Percentiles rank a stretch among this genome's conserved stretches.
Conservation (phyloP, 2,113 vertebrate genomes). For the Mionectes macconnelli region DNA sequence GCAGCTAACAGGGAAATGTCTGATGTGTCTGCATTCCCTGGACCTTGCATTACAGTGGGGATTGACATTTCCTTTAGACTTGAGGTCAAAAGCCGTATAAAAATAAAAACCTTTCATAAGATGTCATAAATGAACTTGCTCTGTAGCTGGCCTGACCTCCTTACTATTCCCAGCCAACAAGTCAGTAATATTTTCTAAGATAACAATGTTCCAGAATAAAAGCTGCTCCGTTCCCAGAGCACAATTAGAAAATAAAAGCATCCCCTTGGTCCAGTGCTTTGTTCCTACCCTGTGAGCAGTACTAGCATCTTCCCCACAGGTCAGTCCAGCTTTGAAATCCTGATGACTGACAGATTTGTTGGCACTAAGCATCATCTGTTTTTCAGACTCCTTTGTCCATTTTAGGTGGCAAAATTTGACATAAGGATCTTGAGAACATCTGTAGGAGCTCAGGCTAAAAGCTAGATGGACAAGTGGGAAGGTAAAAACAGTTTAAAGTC, state of each 20-base stretch:
- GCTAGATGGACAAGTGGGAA: not conserved
- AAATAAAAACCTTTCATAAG: not conserved
- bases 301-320: not conserved
- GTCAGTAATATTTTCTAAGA: not conserved
- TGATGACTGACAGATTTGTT: not conserved
- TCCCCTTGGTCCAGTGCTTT: not conserved
- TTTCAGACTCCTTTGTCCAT: not conserved
- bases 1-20: not conserved
- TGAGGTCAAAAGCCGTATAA: not conserved
- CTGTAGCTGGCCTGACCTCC: not conserved
- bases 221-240: not conserved
- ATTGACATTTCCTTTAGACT: not conserved
- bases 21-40: not conserved
- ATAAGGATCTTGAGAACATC: not conserved
- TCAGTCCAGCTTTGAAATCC: not conserved
- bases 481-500: not conserved
- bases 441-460: not conserved
- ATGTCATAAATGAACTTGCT: not conserved
- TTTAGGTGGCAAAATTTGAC: not conserved
- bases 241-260: not conserved
- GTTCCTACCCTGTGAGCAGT: not conserved
- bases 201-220: not conserved
- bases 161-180: not conserved
- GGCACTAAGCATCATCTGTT: not conserved
- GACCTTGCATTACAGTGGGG: not conserved